Conservation (phyloP, 2,113 vertebrate genomes). For the Peucedramus taeniatus region DNA sequence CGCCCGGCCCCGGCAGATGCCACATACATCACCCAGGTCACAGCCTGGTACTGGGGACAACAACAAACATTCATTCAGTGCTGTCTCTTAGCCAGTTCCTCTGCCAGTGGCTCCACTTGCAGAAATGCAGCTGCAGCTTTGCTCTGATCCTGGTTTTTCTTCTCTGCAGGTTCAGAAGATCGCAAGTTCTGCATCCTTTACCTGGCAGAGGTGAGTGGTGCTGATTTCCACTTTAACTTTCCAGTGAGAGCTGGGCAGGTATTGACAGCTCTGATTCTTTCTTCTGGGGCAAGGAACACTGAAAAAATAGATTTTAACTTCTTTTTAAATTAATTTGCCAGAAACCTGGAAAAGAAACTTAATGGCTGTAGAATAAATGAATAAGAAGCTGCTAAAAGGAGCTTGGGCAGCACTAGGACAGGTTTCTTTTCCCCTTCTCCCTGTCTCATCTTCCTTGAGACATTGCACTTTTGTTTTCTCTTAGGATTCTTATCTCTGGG, state of each 20-base stretch:
- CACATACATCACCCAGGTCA: background rate
- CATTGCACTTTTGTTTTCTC: background rate
- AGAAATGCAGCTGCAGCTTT: background rate
- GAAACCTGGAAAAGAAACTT: background rate
- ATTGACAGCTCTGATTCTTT: background rate
- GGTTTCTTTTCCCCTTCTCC: background rate
- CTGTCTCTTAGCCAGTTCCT: background rate
- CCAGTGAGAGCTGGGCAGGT: background rate
- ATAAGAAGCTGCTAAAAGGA: background rate
- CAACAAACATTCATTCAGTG: background rate
- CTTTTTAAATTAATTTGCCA: background rate
- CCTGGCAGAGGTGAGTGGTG: constrained; percentile 78
- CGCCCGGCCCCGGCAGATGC: background rate
- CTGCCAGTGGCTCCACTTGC: background rate
- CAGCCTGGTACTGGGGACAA: constrained; percentile 49
- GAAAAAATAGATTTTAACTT: background rate
- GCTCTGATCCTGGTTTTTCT: background rate
- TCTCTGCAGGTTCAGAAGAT: constrained; percentile 75
- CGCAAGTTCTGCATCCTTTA: constrained; percentile 85
- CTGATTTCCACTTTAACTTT: background rate
- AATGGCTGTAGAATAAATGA: background rate
- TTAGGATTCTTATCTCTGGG: background rate
- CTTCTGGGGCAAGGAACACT: background rate
- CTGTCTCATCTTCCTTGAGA: background rate
- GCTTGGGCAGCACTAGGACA: background rate